phyloP scores from a whole-genome alignment of 2,888 invertebrate species.

The Miltochrista miniata region DNA sequence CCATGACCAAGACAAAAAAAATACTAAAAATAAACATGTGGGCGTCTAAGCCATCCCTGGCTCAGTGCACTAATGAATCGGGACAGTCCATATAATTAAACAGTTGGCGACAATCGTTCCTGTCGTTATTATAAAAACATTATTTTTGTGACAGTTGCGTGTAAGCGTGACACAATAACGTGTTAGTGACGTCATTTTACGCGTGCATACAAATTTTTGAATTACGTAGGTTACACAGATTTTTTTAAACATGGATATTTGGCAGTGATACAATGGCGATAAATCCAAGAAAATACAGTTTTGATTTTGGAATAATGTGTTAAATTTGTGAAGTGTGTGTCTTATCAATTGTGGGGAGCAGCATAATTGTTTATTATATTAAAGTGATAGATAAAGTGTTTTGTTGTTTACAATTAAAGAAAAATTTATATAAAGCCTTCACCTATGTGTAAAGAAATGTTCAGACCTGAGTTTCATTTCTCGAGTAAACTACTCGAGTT shows the following conservation, averaged over 20 bases:
- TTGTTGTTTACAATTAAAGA: too few relatives aligned
- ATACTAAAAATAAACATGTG: slow-evolving; percentile 1
- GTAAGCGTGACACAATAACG: slow-evolving; percentile 28
- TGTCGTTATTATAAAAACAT: slow-evolving; percentile 62
- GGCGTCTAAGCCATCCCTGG: slow-evolving; percentile 61
- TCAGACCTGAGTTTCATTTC: slow-evolving; percentile 72
- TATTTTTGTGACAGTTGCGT: slow-evolving; percentile 39
- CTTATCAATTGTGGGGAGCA: too few relatives aligned
- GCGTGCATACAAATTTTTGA: neutral
- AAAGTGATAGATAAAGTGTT: neutral
- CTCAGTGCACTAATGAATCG: slow-evolving; percentile 77
- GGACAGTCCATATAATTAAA: slow-evolving; percentile 78
- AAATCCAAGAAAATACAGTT: too few relatives aligned
- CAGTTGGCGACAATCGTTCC: slow-evolving; percentile 73
- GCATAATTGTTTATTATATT: too few relatives aligned
- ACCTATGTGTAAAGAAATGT: slow-evolving; percentile 51
- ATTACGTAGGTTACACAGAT: too few relatives aligned
- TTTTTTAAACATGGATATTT: neutral
- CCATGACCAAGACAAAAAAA: too few relatives aligned
- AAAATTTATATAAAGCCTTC: too few relatives aligned
- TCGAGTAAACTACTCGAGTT: slow-evolving; percentile 75
- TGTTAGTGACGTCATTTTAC: slow-evolving; percentile 29
- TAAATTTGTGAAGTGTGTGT: too few relatives aligned
- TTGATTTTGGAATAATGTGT: too few relatives aligned
- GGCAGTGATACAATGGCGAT: too few relatives aligned